Percentiles rank a stretch among this genome's conserved stretches.
phyloP scores from a whole-genome alignment of 2,113 vertebrate genomes.

The Lichenostomus cassidix region DNA sequence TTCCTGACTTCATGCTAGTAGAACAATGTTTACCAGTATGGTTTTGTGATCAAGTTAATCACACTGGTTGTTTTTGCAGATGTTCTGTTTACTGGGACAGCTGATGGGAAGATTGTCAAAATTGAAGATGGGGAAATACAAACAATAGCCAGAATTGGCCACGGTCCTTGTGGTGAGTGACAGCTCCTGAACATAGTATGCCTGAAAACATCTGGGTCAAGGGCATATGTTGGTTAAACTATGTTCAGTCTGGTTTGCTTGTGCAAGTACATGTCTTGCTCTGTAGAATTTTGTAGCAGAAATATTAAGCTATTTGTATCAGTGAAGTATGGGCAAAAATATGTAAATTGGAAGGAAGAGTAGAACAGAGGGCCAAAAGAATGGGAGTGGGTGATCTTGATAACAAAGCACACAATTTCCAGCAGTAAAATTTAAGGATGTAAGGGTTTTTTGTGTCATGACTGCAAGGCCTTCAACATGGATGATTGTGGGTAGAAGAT shows the following conservation, averaged over 20 bases:
- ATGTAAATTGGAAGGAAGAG: not conserved
- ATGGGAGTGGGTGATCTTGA: not conserved
- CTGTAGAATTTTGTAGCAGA: not conserved
- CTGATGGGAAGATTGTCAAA: conserved; percentile 91
- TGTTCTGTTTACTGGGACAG: conserved; percentile 89
- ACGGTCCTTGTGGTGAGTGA: conserved; percentile 87
- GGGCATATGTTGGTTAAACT: not conserved
- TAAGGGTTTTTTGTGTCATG: not conserved
- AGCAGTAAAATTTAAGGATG: not conserved
- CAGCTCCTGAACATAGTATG: not conserved
- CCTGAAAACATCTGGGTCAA: not conserved
- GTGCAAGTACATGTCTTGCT: not conserved
- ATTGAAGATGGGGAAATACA: conserved; percentile 83
- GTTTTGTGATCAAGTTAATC: not conserved
- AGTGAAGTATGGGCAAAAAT: not conserved
- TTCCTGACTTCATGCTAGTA: not conserved
- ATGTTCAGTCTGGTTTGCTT: not conserved
- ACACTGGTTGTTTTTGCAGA: conserved; percentile 73
- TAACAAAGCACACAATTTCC: not conserved
- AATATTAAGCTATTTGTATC: not conserved
- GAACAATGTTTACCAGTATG: not conserved
- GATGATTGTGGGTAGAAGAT: not conserved
- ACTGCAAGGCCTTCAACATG: not conserved
- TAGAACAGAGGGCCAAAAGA: not conserved
- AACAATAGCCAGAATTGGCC: conserved; percentile 84